phyloP scores from a whole-genome alignment of 1,140 invertebrate genomes.

The Caerostris darwini region DNA sequence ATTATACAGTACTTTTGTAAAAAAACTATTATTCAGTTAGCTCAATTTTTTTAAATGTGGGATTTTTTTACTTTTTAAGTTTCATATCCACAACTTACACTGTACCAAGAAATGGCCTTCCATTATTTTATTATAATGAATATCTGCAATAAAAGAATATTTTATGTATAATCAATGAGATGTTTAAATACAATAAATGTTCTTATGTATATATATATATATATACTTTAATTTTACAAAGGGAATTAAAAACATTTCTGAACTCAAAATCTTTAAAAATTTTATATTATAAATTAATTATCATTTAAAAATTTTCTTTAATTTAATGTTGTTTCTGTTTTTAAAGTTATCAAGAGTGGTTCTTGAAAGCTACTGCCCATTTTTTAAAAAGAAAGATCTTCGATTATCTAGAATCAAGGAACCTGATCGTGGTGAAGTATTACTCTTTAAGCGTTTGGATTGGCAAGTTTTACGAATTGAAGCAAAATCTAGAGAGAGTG shows the following conservation, averaged over 20 bases:
- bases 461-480: slow-evolving; percentile 98
- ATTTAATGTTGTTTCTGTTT: slow-evolving; percentile 47
- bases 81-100: too few species aligned
- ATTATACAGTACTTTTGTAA: too few species aligned
- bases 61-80: too few species aligned
- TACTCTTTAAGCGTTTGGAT: slow-evolving; percentile 98
- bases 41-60: too few species aligned
- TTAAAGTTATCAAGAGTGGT: slow-evolving; percentile 93
- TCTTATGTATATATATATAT: too few species aligned
- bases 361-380: slow-evolving; percentile 95
- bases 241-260: neutral
- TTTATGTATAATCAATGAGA: too few species aligned
- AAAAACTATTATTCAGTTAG: too few species aligned
- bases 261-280: neutral
- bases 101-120: too few species aligned
- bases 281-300: neutral
- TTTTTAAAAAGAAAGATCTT: slow-evolving; percentile 90
- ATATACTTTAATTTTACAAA: too few species aligned
- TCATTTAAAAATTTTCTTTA: neutral
- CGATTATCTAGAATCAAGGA: slow-evolving; percentile 95
- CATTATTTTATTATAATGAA: too few species aligned
- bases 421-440: slow-evolving; percentile 90
- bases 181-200: too few species aligned
- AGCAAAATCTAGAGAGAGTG: slow-evolving; percentile 84
- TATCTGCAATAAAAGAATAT: too few species aligned